Percentiles rank a stretch among this genome's conserved stretches.
Evolutionary conservation across 37 sponge, comb jelly and placozoan species (phyloP).

Genomic region (Bolinopsis microptera): DNA sequence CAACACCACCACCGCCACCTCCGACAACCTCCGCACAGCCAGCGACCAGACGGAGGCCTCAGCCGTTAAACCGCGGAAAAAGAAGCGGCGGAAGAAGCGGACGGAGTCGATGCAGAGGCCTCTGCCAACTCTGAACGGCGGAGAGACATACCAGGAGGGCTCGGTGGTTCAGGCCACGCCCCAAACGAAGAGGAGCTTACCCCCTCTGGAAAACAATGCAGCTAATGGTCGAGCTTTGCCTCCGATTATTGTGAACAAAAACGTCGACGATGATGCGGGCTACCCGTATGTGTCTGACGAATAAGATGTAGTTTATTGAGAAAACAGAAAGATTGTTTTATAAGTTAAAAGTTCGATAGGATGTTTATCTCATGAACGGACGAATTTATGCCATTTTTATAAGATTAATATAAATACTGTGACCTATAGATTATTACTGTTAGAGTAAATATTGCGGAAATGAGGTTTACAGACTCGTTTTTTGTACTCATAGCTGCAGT

Average conservation of each 20-base stretch:
- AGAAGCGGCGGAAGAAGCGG: constrained; percentile 25
- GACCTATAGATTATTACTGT: no score
- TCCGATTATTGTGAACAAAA: neutral
- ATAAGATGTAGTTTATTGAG: neutral
- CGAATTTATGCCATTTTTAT: no score
- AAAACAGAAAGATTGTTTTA: no score
- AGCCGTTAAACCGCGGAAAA: neutral
- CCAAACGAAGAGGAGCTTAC: neutral
- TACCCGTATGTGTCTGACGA: constrained; percentile 14
- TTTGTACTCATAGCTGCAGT: no score
- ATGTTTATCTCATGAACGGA: no score
- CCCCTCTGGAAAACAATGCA: neutral
- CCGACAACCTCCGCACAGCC: constrained; percentile 2
- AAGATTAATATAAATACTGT: no score
- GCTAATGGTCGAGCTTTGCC: neutral
- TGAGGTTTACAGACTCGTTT: no score
- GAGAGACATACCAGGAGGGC: neutral
- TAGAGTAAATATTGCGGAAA: no score
- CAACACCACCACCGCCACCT: neutral
- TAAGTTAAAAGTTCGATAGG: no score
- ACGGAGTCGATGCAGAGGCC: neutral
- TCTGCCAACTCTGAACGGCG: neutral
- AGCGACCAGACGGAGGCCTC: neutral
- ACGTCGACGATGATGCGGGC: neutral
- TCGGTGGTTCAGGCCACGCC: neutral